Evolutionary conservation across 2,888 invertebrate genomes (phyloP), one percentile per base, ranked within the genome.

Genomic region (Tenthredo amoena): DNA sequence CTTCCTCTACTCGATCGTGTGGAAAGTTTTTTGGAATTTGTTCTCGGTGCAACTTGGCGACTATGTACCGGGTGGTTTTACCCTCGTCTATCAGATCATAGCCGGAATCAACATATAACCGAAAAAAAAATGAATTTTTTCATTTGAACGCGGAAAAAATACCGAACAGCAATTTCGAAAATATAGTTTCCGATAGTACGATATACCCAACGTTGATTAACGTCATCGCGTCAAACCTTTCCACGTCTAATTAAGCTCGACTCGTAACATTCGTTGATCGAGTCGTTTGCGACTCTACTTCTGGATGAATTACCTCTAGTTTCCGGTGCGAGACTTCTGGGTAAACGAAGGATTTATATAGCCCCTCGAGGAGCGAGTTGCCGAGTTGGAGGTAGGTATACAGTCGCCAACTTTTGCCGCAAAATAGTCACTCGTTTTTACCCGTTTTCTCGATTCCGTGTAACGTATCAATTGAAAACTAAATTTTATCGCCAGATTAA

Each of bases 331-430:
- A 40, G 43, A n/a, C 40, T 43, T n/a, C n/a, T 76, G 2, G 21
- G 12, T 40, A 26, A 31, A 12, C 37, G 74, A 74, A 76, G 15
- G 76, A 76, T 50, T 76, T 76, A 76, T 76, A 47, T 26, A 76
- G 47, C 76, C 50, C 31, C 47, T 47, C 40, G 21, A 76, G 47
- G 47, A 76, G 76, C 21, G 18, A 26, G 47, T 76, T 62, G 10
- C 62, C 26, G 26, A 12, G 2, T 62, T 26, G 6, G 2, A 62
- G 10, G 3, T 47, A 12, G n/a, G n/a, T 55, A 26, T 26, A 55
- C n/a, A 55, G 55, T 55, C 7, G 55, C 55, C 6, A 55, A 55
- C 55, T 55, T n/a, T 55, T 55, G 18, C 55, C 55, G n/a, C 55
- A 55, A 55, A 55, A 55, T 55, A n/a, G n/a, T 55, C 6, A 7